Base-by-base conservation (phyloP, 2,888 invertebrate species). In the Caenorhabditis zanzibari region DNA sequence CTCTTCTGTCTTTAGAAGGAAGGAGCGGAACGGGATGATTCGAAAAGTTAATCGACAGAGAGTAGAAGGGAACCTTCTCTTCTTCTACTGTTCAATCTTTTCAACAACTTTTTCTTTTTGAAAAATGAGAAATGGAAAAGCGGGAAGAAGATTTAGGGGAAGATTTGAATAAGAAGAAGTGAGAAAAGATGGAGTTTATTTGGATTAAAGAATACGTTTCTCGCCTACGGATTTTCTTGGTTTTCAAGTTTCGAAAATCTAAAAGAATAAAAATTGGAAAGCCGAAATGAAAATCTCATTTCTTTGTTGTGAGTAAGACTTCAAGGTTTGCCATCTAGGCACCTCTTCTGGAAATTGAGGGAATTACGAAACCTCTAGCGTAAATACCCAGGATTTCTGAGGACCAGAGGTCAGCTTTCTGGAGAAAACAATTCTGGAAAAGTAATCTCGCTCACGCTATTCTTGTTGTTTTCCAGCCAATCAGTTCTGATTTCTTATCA, bases 31-130 rank as follows among this genome's bases (percentile, higher is more conserved):
- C 72, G 72, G 68, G 26, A 72, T 26, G 58, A 54, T 74, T 74
- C 64, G 74, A 64, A 63, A 74, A 74, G 74, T 74, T 74, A 74
- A 74, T 74, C 63, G 74, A 74, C n/a, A 54, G 24, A 52, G 52
- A 41, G 54, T 69, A 38, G 58, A 71, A 58, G n/a, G 41, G 58
- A 58, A 58, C 44, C 24, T 12, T 19, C 41, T 47, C 22, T 49
- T 35, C 35, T 52, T 73, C 38, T 63, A 47, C 47, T 47, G 12
- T 47, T 6, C 7, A 7, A 47, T 5, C 19, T 47, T 64, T 63
- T 64, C 63, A 64, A 64, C 63, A 56, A 38, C 61, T 12, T 35
- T 19, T 52, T 52, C 52, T 63, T 72, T 64, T 41, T 74, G 24
- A 58, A 54, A 73, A 47, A 14, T 54, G 19, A 54, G 54, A 41